Evolutionary conservation across 2,113 vertebrate species (phyloP).

Genomic region (Lethenteron reissneri): DNA sequence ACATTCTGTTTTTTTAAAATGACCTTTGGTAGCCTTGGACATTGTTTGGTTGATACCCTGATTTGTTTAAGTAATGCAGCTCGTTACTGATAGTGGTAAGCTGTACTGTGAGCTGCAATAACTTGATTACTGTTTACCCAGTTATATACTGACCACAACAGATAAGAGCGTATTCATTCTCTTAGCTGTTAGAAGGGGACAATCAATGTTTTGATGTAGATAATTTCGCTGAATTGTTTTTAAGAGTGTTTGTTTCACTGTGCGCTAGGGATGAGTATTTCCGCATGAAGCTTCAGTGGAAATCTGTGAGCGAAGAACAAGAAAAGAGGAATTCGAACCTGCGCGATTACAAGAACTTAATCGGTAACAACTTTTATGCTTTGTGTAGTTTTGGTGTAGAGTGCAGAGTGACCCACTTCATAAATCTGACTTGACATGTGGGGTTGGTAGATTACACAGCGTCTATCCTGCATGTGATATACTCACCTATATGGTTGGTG

Average conservation of each 20-base stretch:
- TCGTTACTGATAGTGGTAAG: background rate
- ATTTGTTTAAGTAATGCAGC: background rate
- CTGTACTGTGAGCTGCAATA: background rate
- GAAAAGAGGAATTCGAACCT: constrained; percentile 74
- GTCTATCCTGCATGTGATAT: too few relatives aligned
- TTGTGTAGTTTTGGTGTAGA: too few relatives aligned
- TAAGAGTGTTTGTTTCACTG: background rate
- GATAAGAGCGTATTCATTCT: background rate
- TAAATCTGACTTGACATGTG: too few relatives aligned
- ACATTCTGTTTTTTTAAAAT: too few relatives aligned
- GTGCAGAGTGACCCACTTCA: too few relatives aligned
- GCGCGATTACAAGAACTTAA: constrained; percentile 74
- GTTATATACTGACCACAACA: background rate
- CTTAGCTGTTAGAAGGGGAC: background rate
- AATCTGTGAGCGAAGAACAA: constrained; percentile 76
- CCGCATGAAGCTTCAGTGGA: constrained; percentile 95
- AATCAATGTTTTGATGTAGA: background rate
- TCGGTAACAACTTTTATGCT: constrained; percentile 30
- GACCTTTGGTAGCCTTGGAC: too few relatives aligned
- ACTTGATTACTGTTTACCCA: constrained; percentile 12
- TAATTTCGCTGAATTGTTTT: background rate
- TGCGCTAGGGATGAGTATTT: constrained; percentile 69
- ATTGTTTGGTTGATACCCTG: too few relatives aligned
- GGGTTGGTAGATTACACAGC: too few relatives aligned
- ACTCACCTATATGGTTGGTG: too few relatives aligned